Conservation (phyloP, 1,140 invertebrate species). For the Asbolus verrucosus region DNA sequence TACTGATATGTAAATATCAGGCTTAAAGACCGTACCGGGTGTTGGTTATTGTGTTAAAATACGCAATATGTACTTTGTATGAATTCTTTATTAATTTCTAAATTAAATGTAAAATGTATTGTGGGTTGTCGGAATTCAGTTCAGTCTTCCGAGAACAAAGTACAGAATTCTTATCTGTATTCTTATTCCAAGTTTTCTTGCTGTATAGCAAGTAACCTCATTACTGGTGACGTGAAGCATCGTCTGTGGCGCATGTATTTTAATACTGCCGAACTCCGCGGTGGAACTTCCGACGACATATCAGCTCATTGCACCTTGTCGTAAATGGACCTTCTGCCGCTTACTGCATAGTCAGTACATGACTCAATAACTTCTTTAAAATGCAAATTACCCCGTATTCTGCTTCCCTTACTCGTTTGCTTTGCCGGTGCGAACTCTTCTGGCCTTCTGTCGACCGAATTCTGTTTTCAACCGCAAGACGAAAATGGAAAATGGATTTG, state of each 20-base stretch:
- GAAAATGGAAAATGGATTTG: not conserved
- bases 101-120: too few relatives aligned
- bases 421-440: too few relatives aligned
- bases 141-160: too few relatives aligned
- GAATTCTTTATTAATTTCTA: too few relatives aligned
- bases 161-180: not conserved
- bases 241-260: conserved; percentile 12
- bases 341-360: conserved; percentile 43
- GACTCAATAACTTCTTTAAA: conserved; percentile 58
- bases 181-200: not conserved
- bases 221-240: not conserved
- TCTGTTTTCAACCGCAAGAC: conserved; percentile 17
- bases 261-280: conserved; percentile 41
- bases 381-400: conserved; percentile 57
- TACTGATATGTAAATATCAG: too few relatives aligned
- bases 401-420: conserved; percentile 50
- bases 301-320: conserved; percentile 60
- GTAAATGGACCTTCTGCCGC: conserved; percentile 53
- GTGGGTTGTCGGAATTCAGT: too few relatives aligned
- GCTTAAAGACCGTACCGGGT: too few relatives aligned
- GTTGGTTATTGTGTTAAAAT: too few relatives aligned
- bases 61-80: too few relatives aligned
- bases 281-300: conserved; percentile 52
- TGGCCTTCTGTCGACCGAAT: conserved; percentile 12
- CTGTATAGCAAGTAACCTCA: not conserved